A percentile compares a stretch with the other conserved stretches of the same genome.
These are phyloP conservation scores for Oreonectes daqikongensis DNA, from an alignment of 2,797 vertebrate genomes.

Conservation along the genomic window DNA sequence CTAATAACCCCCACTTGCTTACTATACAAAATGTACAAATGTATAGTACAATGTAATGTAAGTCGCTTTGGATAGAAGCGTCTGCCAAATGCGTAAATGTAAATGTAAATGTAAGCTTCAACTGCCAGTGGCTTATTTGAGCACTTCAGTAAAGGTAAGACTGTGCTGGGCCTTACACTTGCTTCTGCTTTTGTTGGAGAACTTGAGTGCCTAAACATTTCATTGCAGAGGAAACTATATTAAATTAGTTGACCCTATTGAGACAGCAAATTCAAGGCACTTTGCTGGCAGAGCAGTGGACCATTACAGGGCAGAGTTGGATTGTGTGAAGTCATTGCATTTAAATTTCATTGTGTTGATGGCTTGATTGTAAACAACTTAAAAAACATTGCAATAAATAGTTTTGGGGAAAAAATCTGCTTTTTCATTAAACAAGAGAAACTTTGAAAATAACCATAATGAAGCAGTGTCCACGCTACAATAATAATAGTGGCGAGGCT, in stretches of 20 bases:
- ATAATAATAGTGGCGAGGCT: background rate
- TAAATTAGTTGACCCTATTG: conserved; percentile 33
- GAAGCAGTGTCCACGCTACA: background rate
- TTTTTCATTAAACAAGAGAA: background rate
- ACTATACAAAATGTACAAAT: no score
- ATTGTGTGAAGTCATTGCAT: background rate
- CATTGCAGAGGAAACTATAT: conserved; percentile 40
- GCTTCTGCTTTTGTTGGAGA: no score
- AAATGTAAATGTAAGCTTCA: no score
- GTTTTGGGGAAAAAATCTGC: background rate
- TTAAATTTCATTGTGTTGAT: background rate
- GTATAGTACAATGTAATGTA: no score
- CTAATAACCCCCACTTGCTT: no score
- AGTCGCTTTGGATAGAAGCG: no score
- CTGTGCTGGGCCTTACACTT: no score
- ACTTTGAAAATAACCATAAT: conserved; percentile 5
- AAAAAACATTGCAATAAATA: background rate
- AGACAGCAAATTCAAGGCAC: conserved; percentile 12
- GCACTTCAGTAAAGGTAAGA: no score
- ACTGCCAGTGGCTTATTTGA: conserved; percentile 23
- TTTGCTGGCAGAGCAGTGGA: conserved; percentile 43
- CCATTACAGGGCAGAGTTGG: conserved; percentile 39
- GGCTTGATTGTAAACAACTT: conserved; percentile 9
- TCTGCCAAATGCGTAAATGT: no score
- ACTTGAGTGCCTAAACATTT: conserved; percentile 43